Evolutionary conservation across 2,797 vertebrate genomes (phyloP), one percentile per base, ranked within the genome.

Genomic region (Gobionotothen gibberifrons): DNA sequence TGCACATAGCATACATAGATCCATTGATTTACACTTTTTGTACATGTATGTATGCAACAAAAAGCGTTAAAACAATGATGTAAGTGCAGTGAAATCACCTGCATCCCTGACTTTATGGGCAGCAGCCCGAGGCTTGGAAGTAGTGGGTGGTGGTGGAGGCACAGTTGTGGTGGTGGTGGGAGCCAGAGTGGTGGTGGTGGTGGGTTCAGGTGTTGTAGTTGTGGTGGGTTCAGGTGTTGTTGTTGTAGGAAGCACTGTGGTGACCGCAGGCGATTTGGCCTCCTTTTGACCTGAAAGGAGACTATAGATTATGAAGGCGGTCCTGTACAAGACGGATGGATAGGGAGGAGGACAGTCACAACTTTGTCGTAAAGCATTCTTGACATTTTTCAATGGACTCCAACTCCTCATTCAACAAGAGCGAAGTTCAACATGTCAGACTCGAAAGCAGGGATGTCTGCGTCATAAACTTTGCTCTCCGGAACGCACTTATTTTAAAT

Each of bases 41-140:
- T 70, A 26, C 52, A 42, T 69, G 39, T 62, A 59, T 73, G 61
- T 69, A 39, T 68, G 60, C 9, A 69, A 47, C 62, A 55, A 36
- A 36, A 36, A 36, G 32, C 32, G 6, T 36, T 36, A 36, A 36
- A 36, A 9, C 32, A 36, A 15, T 7, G 5, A n/a, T 43, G 46
- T 5, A 55, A 51, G 22, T 13, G 29, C 64, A 55, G 72, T 72
- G 47, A 29, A 93, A 90, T 95, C 88, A 98, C 97, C 97, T 90
- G 77, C 92, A 15, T 97, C 96, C 78, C 91, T 89, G 92, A 94
- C 86, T 90, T 94, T 95, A 9, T 96, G 94, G 40, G 88, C 81
- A 5, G 76, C 84, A 0, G 92, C 90, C 36, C 92, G 93, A 39
- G 92, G 83, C 87, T 93, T 96, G 68, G 88, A 60, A 3, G 92